Base-by-base conservation (phyloP, 1,140 invertebrate species). In the Plectrocnemia conspersa region DNA sequence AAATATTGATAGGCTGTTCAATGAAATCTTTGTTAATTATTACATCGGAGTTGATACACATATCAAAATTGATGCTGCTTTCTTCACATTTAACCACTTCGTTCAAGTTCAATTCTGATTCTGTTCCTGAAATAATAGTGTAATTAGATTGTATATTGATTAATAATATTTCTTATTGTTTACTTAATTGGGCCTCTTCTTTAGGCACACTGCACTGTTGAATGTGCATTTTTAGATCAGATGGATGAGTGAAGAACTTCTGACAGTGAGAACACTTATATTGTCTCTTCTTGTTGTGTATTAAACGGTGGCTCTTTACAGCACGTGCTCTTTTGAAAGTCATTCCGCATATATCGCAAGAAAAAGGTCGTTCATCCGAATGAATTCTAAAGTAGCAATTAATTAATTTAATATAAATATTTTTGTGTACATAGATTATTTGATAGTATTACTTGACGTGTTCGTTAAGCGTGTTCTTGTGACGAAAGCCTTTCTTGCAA, bases 291-390 rank as follows among this genome's bases (percentile, higher is more conserved):
- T 29, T 29, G 10, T 64, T 59, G 52, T 72, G 69, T 2, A 67
- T 68, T 3, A 78, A 55, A 10, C 68, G 68, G 61, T 78, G 76
- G 53, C 72, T 68, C 46, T 76, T 75, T 66, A 78, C 65, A 16
- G 76, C 76, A 23, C 76, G 74, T 15, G 73, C 73, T 42, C 77
- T 67, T 41, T 67, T 54, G 61, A 72, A 70, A 60, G 65, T 50
- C 47, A 64, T 58, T 23, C 70, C 62, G 62, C 83, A 84, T 10
- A 79, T 65, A 16, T 75, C 72, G 64, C 82, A 84, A 5, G 69
- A 64, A 63, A 76, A 79, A 4, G 81, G 80, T 54, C 80, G 76
- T 38, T 83, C 79, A 2, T 75, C 76, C 0, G 78, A 81, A 63
- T 84, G 82, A 35, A 70, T 55, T 23, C 57, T 59, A 23, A 11